These are phyloP conservation scores for Eristalis intricaria DNA, from an alignment of 2,888 invertebrate genomes.

Conservation along the genomic window DNA sequence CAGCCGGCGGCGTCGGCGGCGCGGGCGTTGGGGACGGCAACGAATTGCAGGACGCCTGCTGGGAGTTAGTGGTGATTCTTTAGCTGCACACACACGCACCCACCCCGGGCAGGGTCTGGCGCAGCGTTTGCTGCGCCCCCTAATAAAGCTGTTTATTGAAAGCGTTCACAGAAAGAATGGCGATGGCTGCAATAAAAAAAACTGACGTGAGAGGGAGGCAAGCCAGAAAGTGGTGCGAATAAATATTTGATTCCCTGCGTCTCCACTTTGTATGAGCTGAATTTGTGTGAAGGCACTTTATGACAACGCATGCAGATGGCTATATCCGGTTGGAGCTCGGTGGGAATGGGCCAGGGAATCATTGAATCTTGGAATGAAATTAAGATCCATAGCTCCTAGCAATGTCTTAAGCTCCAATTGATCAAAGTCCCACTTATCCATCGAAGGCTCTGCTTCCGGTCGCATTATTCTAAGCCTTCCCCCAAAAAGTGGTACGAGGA, in stretches of 20 bases:
- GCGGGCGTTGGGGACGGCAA: neutral
- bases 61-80: conserved; percentile 40
- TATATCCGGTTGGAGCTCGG: neutral
- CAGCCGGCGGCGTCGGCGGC: conserved; percentile 18
- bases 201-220: neutral
- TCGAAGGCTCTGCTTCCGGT: too few species aligned
- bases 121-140: conserved; percentile 17
- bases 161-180: neutral
- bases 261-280: neutral
- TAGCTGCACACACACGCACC: neutral
- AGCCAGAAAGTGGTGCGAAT: neutral
- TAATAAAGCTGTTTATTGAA: conserved; percentile 61
- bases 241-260: neutral
- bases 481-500: too few species aligned
- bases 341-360: too few species aligned
- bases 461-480: too few species aligned
- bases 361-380: too few species aligned
- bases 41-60: conserved; percentile 55
- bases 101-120: neutral
- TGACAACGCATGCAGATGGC: neutral
- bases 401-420: too few species aligned
- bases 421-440: too few species aligned
- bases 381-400: too few species aligned
- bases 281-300: neutral
- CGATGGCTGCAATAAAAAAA: neutral